A percentile compares a stretch with the other conserved stretches of the same genome.
These are phyloP conservation scores for Phortica variegata DNA, from an alignment of 1,140 invertebrate species.

Conservation along the genomic window DNA sequence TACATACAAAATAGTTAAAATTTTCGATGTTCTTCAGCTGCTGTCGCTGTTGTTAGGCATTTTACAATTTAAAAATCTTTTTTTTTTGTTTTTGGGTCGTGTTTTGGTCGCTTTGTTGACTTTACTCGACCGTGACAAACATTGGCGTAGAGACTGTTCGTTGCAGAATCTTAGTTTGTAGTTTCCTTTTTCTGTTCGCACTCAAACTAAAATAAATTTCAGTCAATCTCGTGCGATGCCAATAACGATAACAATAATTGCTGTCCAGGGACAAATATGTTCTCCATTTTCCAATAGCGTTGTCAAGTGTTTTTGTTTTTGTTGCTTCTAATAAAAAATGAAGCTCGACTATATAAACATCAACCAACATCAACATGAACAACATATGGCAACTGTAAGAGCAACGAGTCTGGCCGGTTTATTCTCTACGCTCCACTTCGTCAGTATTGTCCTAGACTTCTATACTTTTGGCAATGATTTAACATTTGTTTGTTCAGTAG, in stretches of 20 bases:
- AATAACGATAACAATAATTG: conserved; percentile 57
- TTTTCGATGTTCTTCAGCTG: no score
- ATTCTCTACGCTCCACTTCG: conserved; percentile 20
- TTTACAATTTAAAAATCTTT: no score
- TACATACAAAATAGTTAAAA: no score
- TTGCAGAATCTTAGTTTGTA: conserved; percentile 2
- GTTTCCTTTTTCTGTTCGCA: conserved; percentile 15
- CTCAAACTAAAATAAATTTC: conserved; percentile 48
- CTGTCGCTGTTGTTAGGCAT: no score
- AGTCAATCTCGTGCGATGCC: conserved; percentile 47
- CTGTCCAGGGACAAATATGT: conserved; percentile 55
- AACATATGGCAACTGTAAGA: not conserved
- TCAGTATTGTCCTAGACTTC: conserved; percentile 1
- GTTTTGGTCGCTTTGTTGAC: conserved; percentile 20
- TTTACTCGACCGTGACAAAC: no score
- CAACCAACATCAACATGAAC: not conserved
- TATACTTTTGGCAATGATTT: conserved; percentile 28
- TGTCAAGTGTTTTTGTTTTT: conserved; percentile 42
- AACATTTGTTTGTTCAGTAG: conserved; percentile 52
- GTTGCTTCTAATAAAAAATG: conserved; percentile 50
- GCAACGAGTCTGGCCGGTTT: conserved; percentile 13
- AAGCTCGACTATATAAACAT: conserved; percentile 18
- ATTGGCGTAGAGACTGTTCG: no score
- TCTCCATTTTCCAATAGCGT: conserved; percentile 53
- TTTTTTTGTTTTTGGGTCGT: no score